Percentiles rank a stretch among this genome's conserved stretches.
These are phyloP conservation scores for Nannospalax galili DNA, from an alignment of 2,113 vertebrate species.

Conservation along the genomic window DNA sequence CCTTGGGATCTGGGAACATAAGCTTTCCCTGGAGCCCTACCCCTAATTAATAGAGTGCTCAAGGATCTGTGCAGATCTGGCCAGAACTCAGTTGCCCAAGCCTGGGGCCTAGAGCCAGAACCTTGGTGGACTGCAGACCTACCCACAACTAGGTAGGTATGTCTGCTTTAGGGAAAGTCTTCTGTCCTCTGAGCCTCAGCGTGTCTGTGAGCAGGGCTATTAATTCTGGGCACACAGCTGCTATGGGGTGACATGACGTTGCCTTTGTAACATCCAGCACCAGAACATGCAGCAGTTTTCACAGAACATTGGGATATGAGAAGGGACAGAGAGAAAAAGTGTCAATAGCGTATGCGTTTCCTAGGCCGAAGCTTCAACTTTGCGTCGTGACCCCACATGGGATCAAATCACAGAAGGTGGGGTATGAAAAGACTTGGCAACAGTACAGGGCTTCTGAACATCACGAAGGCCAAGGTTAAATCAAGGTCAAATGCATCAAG, in stretches of 20 bases:
- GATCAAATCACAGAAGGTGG: background rate
- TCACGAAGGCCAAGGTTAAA: background rate
- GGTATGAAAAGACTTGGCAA: background rate
- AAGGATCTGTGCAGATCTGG: background rate
- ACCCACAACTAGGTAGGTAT: too few relatives aligned
- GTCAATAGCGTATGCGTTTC: background rate
- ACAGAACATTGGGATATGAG: background rate
- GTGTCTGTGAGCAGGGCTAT: background rate
- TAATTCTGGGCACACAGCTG: background rate
- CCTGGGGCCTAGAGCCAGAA: background rate
- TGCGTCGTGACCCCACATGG: background rate
- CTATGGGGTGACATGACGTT: background rate
- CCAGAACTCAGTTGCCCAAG: background rate
- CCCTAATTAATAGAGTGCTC: background rate
- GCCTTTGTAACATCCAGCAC: too few relatives aligned
- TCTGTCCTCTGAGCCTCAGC: background rate
- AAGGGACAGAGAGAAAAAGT: background rate
- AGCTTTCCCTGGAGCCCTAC: too few relatives aligned
- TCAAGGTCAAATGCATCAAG: background rate
- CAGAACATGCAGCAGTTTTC: background rate
- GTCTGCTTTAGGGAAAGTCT: background rate
- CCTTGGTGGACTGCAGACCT: background rate
- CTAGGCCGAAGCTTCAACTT: background rate
- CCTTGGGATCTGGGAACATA: background rate
- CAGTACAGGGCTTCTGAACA: background rate